These are phyloP conservation scores for Troides helena DNA, from an alignment of 2,888 invertebrate species.

Conservation along the genomic window DNA sequence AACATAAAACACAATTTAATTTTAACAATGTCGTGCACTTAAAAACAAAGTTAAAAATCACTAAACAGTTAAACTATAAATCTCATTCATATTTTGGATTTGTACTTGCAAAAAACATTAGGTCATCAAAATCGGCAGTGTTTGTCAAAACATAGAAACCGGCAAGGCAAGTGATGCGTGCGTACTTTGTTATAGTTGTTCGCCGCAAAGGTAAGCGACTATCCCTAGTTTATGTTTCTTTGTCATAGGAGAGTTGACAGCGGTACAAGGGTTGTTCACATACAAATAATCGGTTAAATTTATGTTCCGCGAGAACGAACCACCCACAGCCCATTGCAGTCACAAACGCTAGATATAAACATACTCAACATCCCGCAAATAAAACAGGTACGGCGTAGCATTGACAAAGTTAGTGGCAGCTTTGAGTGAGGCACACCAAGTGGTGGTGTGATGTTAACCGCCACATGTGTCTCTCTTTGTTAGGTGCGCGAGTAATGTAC, in stretches of 20 bases:
- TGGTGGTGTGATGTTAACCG: constrained; percentile 46
- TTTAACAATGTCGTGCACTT: constrained; percentile 79
- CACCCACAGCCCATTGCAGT: constrained; percentile 45
- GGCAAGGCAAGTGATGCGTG: constrained; percentile 77
- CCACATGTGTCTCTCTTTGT: constrained; percentile 62
- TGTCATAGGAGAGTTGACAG: constrained; percentile 74
- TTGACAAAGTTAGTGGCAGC: constrained; percentile 71
- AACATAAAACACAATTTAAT: constrained; percentile 77
- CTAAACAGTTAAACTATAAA: constrained; percentile 77
- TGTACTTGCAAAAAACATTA: constrained; percentile 78
- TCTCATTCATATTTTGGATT: constrained; percentile 78
- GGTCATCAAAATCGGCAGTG: constrained; percentile 72
- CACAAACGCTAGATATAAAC: constrained; percentile 41
- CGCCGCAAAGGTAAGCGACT: constrained; percentile 45
- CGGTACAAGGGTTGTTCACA: constrained; percentile 52
- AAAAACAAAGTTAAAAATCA: constrained; percentile 77
- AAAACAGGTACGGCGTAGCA: constrained; percentile 45
- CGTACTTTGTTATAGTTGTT: constrained; percentile 63
- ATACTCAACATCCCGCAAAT: constrained; percentile 36
- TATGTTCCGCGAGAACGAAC: constrained; percentile 55
- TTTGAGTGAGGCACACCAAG: constrained; percentile 60
- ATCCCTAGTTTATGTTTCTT: constrained; percentile 64
- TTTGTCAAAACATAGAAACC: constrained; percentile 77
- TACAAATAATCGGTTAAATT: constrained; percentile 53
- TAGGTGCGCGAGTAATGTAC: constrained; percentile 54